A percentile compares a stretch with the other conserved stretches of the same genome.
Evolutionary conservation across 2,113 vertebrate species (phyloP).

Genomic region (Columba janthina): DNA sequence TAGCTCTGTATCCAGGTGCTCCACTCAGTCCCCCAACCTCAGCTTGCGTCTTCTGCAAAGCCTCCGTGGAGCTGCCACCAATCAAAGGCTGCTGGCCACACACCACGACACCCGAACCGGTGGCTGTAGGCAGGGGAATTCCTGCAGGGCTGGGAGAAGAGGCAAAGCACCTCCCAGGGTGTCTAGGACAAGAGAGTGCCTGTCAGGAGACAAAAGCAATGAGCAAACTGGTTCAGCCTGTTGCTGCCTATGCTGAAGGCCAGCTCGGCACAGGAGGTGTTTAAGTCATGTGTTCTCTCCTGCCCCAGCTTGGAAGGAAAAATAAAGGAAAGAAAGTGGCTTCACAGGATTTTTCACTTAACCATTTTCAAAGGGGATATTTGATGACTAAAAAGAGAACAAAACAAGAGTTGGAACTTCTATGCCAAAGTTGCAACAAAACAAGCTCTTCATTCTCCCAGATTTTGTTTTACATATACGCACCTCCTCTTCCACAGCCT

Average conservation of each 20-base stretch:
- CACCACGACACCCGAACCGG: background rate
- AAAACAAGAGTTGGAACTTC: background rate
- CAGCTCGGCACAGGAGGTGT: background rate
- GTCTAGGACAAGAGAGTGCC: background rate
- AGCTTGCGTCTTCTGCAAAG: background rate
- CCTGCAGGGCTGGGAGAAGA: background rate
- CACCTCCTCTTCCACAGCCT: background rate
- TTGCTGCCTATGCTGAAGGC: conserved; percentile 20
- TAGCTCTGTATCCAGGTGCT: accelerated
- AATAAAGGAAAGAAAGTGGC: background rate
- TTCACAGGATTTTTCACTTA: background rate
- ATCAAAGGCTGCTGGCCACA: background rate
- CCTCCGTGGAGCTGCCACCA: background rate
- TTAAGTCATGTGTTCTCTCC: conserved; percentile 24
- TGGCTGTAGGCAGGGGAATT: conserved; percentile 50
- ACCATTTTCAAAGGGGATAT: background rate
- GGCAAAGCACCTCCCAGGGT: conserved; percentile 29
- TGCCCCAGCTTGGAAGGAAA: background rate
- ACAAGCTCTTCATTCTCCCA: background rate
- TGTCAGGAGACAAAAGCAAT: background rate
- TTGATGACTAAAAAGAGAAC: background rate
- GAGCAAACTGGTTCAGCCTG: conserved; percentile 61
- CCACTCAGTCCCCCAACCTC: accelerated
- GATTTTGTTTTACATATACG: background rate
- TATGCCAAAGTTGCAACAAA: background rate